Conservation (phyloP, 2,888 invertebrate genomes). For the Cephus pulcher region DNA sequence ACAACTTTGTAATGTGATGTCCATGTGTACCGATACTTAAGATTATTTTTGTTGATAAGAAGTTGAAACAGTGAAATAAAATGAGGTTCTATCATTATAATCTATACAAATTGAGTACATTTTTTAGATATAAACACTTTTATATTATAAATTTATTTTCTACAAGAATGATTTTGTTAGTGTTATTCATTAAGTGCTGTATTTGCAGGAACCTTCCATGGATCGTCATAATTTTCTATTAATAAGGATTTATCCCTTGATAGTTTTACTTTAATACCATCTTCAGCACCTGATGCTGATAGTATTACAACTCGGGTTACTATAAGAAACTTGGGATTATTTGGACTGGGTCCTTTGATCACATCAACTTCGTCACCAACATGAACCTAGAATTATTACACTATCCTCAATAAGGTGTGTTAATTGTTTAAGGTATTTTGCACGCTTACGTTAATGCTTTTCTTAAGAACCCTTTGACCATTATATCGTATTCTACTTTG, state of each 20-base stretch:
- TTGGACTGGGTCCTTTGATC: constrained; percentile 74
- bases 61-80: background rate
- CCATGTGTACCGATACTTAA: constrained; percentile 14
- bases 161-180: background rate
- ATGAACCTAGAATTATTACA: constrained; percentile 68
- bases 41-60: background rate
- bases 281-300: constrained; percentile 69
- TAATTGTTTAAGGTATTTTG: background rate
- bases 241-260: constrained; percentile 77
- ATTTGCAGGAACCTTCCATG: constrained; percentile 59
- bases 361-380: constrained; percentile 84
- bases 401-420: constrained; percentile 6
- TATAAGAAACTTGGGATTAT: constrained; percentile 77
- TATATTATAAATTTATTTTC: background rate
- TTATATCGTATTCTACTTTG: constrained; percentile 84
- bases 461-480: constrained; percentile 81
- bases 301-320: constrained; percentile 79
- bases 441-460: constrained; percentile 74
- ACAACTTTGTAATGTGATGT: constrained; percentile 27
- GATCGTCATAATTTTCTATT: constrained; percentile 79
- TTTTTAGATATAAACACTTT: background rate
- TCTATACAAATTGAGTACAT: background rate
- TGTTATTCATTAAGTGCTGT: background rate
- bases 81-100: background rate
- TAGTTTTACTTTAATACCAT: constrained; percentile 70